Evolutionary conservation across 2,888 invertebrate species (phyloP).

Genomic region (Tridacna crocea): DNA sequence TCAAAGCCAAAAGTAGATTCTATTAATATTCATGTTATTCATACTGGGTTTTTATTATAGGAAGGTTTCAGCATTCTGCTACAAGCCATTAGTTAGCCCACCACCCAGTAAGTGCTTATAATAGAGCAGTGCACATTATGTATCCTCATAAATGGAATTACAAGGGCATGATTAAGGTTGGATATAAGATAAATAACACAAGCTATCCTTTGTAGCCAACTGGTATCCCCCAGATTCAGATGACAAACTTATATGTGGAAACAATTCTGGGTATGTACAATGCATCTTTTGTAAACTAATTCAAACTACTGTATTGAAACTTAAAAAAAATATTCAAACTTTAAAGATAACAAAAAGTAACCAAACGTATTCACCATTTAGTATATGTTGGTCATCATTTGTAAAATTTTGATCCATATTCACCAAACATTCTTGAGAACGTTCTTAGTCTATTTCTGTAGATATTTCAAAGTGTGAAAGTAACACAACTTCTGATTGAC

Average conservation of each 20-base stretch:
- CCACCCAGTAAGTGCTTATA: constrained; percentile 20
- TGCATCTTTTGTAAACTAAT: constrained; percentile 9
- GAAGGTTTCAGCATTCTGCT: neutral
- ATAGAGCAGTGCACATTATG: constrained; percentile 23
- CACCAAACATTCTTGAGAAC: no score
- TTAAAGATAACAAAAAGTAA: neutral
- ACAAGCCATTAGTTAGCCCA: neutral
- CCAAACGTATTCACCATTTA: no score
- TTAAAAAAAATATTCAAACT: neutral
- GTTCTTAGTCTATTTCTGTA: no score
- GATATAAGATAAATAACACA: neutral
- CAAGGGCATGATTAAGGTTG: neutral
- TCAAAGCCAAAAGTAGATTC: no score
- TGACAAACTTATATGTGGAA: constrained; percentile 72
- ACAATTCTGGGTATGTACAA: constrained; percentile 75
- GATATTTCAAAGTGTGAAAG: no score
- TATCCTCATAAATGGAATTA: neutral
- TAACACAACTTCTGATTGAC: no score
- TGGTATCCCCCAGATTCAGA: constrained; percentile 60
- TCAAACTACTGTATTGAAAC: neutral
- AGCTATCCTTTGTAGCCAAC: constrained; percentile 67
- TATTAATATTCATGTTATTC: no score
- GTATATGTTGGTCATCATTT: no score
- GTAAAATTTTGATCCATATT: no score
- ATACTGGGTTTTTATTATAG: neutral